phyloP scores from a whole-genome alignment of 2,113 vertebrate genomes.

The Ammodytes dubius region DNA sequence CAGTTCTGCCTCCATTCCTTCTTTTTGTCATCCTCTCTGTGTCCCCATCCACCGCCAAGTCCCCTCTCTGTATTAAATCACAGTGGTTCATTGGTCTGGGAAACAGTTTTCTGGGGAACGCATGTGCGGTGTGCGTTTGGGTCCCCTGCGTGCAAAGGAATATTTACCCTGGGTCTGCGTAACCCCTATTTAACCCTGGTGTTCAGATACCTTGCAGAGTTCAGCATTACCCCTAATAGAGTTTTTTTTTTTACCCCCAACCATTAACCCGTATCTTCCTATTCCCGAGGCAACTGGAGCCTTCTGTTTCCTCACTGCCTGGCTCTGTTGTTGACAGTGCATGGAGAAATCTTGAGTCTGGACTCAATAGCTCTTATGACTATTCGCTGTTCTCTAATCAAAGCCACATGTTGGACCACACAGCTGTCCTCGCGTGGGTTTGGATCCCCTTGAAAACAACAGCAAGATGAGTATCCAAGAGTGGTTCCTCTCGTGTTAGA shows the following conservation, averaged over 20 bases:
- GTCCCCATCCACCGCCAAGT: slow-evolving; percentile 45
- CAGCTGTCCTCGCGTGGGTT: slow-evolving; percentile 65
- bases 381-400: slow-evolving; percentile 75
- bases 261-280: slow-evolving; percentile 47
- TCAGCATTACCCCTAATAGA: slow-evolving; percentile 59
- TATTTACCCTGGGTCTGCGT: slow-evolving; percentile 40
- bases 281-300: slow-evolving; percentile 66
- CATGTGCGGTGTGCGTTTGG: slow-evolving; percentile 46
- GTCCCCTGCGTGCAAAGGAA: slow-evolving; percentile 76
- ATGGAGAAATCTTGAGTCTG: slow-evolving; percentile 49
- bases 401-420: slow-evolving; percentile 75
- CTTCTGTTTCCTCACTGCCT: slow-evolving; percentile 67
- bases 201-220: slow-evolving; percentile 62
- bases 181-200: slow-evolving; percentile 62
- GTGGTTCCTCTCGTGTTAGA: slow-evolving; percentile 45
- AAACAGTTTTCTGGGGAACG: slow-evolving; percentile 49
- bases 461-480: slow-evolving; percentile 47
- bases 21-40: slow-evolving; percentile 12
- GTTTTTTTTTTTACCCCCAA: slow-evolving; percentile 49
- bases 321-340: slow-evolving; percentile 62
- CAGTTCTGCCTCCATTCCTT: slow-evolving; percentile 8
- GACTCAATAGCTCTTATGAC: slow-evolving; percentile 56
- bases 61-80: slow-evolving; percentile 57
- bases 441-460: slow-evolving; percentile 62
- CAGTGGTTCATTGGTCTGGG: slow-evolving; percentile 30